A percentile compares a stretch with the other conserved stretches of the same genome.
Evolutionary conservation across 1,140 invertebrate genomes (phyloP).

Genomic region (Vanessa tameamea): DNA sequence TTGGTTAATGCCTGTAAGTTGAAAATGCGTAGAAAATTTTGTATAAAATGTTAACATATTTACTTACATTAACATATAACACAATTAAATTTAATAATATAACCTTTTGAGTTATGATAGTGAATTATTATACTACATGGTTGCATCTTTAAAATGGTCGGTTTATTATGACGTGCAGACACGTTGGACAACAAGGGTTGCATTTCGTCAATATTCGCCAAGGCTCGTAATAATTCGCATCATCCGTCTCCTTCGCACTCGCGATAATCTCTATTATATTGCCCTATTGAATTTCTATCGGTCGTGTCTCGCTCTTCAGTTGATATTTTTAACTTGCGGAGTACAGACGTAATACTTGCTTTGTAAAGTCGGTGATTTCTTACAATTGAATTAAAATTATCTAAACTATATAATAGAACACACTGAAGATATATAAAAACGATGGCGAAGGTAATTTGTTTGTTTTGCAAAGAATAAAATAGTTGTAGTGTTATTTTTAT

Average conservation of each 20-base stretch:
- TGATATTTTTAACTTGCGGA: conserved; percentile 64
- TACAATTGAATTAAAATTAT: conserved; percentile 59
- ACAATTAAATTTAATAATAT: conserved; percentile 2
- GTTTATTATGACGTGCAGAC: conserved; percentile 36
- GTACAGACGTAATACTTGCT: conserved; percentile 49
- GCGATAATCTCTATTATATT: conserved; percentile 34
- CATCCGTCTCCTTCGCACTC: conserved; percentile 47
- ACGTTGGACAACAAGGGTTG: conserved; percentile 47
- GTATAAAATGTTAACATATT: not conserved
- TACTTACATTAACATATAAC: not conserved
- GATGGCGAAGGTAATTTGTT: conserved; percentile 70
- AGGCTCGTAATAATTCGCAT: conserved; percentile 43
- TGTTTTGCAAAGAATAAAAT: conserved; percentile 24
- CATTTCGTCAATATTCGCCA: conserved; percentile 44
- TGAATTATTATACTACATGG: not conserved
- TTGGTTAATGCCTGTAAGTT: not conserved
- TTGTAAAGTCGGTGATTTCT: conserved; percentile 55
- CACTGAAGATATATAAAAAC: conserved; percentile 42
- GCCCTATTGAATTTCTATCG: conserved; percentile 64
- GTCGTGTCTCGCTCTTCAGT: conserved; percentile 53
- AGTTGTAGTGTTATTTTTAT: conserved; percentile 24
- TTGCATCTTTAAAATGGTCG: not conserved
- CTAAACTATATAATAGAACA: conserved; percentile 24
- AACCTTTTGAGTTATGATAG: not conserved
- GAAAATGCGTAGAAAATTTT: not conserved